phyloP scores from a whole-genome alignment of 2,888 invertebrate genomes.

The Spodoptera littoralis region DNA sequence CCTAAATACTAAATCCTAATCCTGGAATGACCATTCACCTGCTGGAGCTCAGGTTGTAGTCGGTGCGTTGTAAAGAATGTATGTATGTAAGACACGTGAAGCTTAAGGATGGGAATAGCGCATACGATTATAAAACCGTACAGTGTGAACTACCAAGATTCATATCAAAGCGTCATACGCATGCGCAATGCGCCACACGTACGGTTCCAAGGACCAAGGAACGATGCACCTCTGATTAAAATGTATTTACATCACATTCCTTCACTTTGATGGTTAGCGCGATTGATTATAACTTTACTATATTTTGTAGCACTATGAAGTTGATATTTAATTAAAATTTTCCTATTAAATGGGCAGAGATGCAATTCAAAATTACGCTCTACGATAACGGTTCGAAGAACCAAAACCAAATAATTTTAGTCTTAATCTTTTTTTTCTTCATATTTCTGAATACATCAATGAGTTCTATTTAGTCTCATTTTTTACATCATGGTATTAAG shows the following conservation, averaged over 20 bases:
- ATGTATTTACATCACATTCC: conserved; percentile 57
- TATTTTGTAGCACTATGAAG: conserved; percentile 10
- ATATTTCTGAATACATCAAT: too few species aligned
- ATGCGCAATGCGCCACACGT: conserved; percentile 64
- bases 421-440: too few species aligned
- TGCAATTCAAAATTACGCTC: too few species aligned
- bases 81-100: conserved; percentile 41
- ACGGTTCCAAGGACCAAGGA: conserved; percentile 56
- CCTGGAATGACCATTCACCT: too few species aligned
- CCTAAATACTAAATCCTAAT: too few species aligned
- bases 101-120: conserved; percentile 43
- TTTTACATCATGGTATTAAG: too few species aligned
- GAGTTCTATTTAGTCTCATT: too few species aligned
- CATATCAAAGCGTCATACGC: conserved; percentile 43
- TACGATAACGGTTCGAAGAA: too few species aligned
- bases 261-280: conserved; percentile 38
- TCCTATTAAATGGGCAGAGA: too few species aligned
- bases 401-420: too few species aligned
- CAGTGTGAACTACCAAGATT: conserved; percentile 51
- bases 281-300: conserved; percentile 37
- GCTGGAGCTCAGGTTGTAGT: too few species aligned
- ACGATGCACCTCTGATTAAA: conserved; percentile 62
- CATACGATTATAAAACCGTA: conserved; percentile 40
- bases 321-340: neutral
- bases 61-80: conserved; percentile 29